Percentiles rank a stretch among this genome's conserved stretches.
phyloP scores from a whole-genome alignment of 2,888 invertebrate species.

The Andrena marginata region DNA sequence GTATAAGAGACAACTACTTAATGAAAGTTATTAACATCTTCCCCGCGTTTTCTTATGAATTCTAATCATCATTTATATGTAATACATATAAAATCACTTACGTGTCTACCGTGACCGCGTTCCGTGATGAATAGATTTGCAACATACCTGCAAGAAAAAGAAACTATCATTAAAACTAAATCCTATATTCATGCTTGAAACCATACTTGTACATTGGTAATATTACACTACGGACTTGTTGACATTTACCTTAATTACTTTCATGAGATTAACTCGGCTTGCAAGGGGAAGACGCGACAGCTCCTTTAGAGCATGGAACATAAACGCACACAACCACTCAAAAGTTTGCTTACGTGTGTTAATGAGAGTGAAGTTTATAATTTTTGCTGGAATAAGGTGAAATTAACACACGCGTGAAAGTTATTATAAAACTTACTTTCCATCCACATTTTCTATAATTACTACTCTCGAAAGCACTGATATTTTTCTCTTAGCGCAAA shows the following conservation, averaged over 20 bases:
- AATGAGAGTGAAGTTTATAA: not conserved
- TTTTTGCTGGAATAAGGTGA: not conserved
- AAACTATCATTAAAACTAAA: no score
- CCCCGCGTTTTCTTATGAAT: no score
- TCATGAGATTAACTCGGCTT: not conserved
- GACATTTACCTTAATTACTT: not conserved
- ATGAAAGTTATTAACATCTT: no score
- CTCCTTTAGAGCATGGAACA: no score
- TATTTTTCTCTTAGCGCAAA: not conserved
- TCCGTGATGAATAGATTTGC: no score
- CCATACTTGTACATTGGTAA: not conserved
- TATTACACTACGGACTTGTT: not conserved
- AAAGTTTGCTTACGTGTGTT: not conserved
- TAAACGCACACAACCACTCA: not conserved
- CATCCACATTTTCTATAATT: not conserved
- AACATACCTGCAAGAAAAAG: no score
- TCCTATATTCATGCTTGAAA: not conserved
- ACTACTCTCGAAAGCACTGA: no score
- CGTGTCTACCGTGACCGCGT: no score
- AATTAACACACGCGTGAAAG: not conserved
- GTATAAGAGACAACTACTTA: no score
- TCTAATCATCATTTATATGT: no score
- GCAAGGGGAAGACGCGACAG: conserved; percentile 4
- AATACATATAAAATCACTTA: no score
- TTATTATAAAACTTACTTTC: not conserved